Conservation (phyloP, 2,113 vertebrate species). For the Oxyura jamaicensis region DNA sequence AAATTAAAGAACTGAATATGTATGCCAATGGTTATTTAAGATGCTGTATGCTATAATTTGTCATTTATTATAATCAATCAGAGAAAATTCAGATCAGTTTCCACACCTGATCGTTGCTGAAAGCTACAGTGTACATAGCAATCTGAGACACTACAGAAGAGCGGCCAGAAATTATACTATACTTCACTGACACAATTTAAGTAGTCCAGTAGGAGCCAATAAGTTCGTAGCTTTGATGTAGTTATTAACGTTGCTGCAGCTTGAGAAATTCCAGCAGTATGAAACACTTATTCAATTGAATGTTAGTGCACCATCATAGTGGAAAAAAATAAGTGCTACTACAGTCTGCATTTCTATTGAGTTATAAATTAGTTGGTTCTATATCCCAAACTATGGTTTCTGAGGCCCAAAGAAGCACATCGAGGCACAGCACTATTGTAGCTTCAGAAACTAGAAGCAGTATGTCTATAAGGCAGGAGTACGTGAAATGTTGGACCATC, state of each 20-base stretch:
- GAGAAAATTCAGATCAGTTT: not conserved
- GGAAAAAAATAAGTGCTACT: not conserved
- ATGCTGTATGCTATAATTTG: not conserved
- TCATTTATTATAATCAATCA: not conserved
- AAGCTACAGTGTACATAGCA: not conserved
- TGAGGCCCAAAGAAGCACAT: not conserved
- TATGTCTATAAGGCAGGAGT: not conserved
- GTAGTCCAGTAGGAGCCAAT: not conserved
- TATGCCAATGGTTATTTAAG: not conserved
- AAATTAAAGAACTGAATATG: constrained; percentile 19
- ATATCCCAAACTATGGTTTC: not conserved
- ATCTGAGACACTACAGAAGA: not conserved
- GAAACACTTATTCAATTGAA: not conserved
- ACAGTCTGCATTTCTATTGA: not conserved
- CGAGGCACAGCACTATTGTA: not conserved
- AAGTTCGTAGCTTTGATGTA: not conserved
- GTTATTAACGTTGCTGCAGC: not conserved
- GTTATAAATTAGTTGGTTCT: not conserved
- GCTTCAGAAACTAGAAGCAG: not conserved
- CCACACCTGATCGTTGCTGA: not conserved
- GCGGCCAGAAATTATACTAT: not conserved
- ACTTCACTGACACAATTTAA: not conserved
- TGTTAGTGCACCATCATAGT: not conserved
- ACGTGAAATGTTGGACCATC: not conserved
- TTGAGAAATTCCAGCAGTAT: not conserved